These are phyloP conservation scores for Ascidia mentula DNA, from an alignment of 23 tunicate genomes.

Conservation along the genomic window DNA sequence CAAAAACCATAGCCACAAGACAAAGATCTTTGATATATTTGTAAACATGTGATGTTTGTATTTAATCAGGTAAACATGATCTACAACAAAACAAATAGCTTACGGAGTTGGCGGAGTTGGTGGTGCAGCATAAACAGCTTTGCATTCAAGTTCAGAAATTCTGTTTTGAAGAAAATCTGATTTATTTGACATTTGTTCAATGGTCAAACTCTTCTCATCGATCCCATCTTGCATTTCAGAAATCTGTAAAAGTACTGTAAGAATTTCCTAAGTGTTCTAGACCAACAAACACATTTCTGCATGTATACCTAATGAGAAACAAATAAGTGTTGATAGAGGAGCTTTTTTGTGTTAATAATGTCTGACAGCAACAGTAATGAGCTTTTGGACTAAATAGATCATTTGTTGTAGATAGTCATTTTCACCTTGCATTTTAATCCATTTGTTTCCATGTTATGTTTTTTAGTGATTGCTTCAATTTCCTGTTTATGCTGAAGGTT, in stretches of 20 bases:
- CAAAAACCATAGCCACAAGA: no score
- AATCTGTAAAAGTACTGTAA: no score
- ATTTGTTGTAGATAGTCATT: neutral
- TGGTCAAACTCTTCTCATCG: neutral
- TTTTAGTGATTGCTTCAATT: neutral
- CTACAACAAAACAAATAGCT: no score
- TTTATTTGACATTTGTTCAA: neutral
- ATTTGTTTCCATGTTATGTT: neutral
- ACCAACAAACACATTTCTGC: neutral
- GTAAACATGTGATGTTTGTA: no score
- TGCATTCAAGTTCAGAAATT: neutral
- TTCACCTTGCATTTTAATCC: neutral
- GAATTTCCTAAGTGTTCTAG: no score
- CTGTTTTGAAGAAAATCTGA: neutral
- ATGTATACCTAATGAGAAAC: neutral
- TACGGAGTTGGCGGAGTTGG: neutral
- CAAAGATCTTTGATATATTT: no score
- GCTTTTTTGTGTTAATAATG: no score
- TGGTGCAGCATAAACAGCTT: neutral
- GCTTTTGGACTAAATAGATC: neutral
- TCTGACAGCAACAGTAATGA: no score
- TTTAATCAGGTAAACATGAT: no score
- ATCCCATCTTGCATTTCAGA: neutral
- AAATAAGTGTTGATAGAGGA: neutral
- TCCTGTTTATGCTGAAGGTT: neutral